A percentile compares a stretch with the other conserved stretches of the same genome.
These are phyloP conservation scores for Andricus quercusramuli DNA, from an alignment of 2,888 invertebrate species.

Conservation along the genomic window DNA sequence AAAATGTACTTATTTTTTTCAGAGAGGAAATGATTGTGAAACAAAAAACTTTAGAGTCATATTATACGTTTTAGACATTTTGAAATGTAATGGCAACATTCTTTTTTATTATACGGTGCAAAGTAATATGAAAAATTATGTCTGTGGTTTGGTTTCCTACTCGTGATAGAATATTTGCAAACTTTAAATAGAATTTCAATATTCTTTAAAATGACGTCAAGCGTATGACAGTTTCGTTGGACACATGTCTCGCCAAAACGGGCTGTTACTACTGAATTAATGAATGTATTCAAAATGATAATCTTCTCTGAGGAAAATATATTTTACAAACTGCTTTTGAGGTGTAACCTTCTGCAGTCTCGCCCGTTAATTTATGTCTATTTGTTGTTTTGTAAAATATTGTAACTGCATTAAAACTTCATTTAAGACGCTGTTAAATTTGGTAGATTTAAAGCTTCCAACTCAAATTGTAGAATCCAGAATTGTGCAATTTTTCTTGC, in stretches of 20 bases:
- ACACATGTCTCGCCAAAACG: background rate
- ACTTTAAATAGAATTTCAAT: background rate
- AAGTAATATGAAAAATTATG: background rate
- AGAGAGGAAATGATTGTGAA: background rate
- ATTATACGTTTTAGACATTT: background rate
- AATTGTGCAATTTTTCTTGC: too few relatives aligned
- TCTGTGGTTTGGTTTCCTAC: background rate
- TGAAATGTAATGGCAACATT: background rate
- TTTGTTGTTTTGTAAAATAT: background rate
- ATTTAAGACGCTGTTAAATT: too few relatives aligned
- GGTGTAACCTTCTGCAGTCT: constrained; percentile 4
- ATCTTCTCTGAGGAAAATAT: background rate
- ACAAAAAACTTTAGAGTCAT: background rate
- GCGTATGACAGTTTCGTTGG: background rate
- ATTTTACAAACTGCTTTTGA: background rate
- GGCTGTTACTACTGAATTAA: background rate
- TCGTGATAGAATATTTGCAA: background rate
- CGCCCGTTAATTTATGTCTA: background rate
- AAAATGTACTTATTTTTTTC: constrained; percentile 7
- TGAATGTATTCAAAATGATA: background rate
- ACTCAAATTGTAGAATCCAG: too few relatives aligned
- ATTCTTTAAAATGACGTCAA: background rate
- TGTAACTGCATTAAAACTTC: background rate
- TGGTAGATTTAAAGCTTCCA: too few relatives aligned
- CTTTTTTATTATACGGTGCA: background rate